These are phyloP conservation scores for Panorpa germanica DNA, from an alignment of 2,888 invertebrate genomes.

Conservation along the genomic window DNA sequence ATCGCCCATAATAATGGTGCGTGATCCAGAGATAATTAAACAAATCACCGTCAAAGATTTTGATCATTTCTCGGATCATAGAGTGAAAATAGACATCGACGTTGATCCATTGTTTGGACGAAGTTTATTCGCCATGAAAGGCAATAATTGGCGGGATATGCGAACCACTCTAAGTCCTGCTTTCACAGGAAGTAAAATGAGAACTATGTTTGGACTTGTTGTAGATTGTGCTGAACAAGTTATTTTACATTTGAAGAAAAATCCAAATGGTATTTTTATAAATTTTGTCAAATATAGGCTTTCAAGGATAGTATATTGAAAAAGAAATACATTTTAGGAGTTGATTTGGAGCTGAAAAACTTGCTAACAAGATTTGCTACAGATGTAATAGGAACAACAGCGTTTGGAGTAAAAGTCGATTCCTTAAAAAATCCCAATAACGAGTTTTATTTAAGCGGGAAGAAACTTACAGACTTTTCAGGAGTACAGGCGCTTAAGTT, in stretches of 20 bases:
- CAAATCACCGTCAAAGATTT: no score
- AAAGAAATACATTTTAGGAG: no score
- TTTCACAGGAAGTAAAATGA: slow-evolving; percentile 19
- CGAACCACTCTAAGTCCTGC: slow-evolving; percentile 17
- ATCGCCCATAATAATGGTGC: slow-evolving; percentile 15
- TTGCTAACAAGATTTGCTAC: slow-evolving; percentile 20
- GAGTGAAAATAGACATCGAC: slow-evolving; percentile 15
- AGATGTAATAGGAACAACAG: slow-evolving; percentile 26
- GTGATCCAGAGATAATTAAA: slow-evolving; percentile 19
- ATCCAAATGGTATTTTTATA: no score
- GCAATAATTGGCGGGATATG: slow-evolving; percentile 17
- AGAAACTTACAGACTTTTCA: slow-evolving; percentile 6
- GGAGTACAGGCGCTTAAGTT: background rate
- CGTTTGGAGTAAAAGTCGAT: slow-evolving; percentile 23
- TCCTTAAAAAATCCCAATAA: slow-evolving; percentile 17
- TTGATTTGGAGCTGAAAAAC: slow-evolving; percentile 24
- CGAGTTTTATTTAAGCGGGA: slow-evolving; percentile 16
- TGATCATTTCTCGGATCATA: slow-evolving; percentile 18
- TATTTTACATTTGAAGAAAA: no score
- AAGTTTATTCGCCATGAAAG: slow-evolving; percentile 17
- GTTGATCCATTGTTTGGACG: slow-evolving; percentile 18
- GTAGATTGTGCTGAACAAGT: slow-evolving; percentile 16
- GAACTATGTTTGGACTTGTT: slow-evolving; percentile 17
- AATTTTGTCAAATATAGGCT: no score
- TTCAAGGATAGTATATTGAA: no score